These are phyloP conservation scores for Drosophila hamatofila DNA, from an alignment of 2,888 invertebrate genomes.

Conservation along the genomic window DNA sequence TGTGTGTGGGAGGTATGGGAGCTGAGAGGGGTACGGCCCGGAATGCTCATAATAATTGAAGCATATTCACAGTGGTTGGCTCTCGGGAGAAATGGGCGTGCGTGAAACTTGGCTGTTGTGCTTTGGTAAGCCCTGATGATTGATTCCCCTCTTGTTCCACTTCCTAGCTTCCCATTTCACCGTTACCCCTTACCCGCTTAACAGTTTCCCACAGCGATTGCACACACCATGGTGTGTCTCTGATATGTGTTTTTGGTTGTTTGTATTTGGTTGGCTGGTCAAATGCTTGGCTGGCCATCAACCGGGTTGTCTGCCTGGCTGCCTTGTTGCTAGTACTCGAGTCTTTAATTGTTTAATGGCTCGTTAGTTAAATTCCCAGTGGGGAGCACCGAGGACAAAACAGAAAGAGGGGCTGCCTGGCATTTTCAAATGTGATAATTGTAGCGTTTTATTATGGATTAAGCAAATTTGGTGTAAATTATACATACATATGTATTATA, in stretches of 20 bases:
- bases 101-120: constrained; percentile 25
- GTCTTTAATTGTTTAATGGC: constrained; percentile 78
- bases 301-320: constrained; percentile 23
- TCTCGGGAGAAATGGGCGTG: constrained; percentile 27
- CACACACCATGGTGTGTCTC: constrained; percentile 12
- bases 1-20: constrained; percentile 9
- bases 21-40: constrained; percentile 18
- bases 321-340: constrained; percentile 18
- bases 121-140: constrained; percentile 21
- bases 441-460: constrained; percentile 61
- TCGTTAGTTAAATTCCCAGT: constrained; percentile 74
- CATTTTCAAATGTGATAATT: constrained; percentile 77
- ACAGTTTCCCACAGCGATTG: constrained; percentile 13
- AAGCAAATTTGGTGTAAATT: constrained; percentile 60
- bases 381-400: constrained; percentile 44
- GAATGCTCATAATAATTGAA: constrained; percentile 76
- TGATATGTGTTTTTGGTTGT: constrained; percentile 62
- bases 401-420: constrained; percentile 26
- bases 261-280: constrained; percentile 79
- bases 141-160: not conserved
- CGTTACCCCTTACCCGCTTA: not conserved
- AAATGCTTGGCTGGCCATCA: constrained; percentile 65
- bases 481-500: constrained; percentile 22
- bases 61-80: constrained; percentile 68
- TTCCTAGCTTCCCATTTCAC: not conserved